Conservation (phyloP, 2,888 invertebrate species). For the Hydrotaea diabolus region DNA sequence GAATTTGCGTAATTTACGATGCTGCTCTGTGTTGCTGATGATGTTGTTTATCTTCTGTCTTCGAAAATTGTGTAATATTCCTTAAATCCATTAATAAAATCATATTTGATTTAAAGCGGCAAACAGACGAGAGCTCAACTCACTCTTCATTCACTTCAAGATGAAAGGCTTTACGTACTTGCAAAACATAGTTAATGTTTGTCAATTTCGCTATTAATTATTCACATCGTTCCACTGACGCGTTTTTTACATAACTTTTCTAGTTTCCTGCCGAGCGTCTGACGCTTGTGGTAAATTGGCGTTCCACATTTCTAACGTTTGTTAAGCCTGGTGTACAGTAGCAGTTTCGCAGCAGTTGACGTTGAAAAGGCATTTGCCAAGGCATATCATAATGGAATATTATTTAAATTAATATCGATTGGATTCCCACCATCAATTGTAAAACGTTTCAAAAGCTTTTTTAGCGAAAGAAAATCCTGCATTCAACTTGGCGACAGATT, state of each 20-base stretch:
- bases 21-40: not conserved
- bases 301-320: conserved; percentile 1
- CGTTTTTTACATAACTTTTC: conserved; percentile 5
- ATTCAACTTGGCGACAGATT: no score
- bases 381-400: no score
- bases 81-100: not conserved
- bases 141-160: not conserved
- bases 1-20: not conserved
- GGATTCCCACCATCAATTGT: no score
- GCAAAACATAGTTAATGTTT: not conserved
- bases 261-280: not conserved
- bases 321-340: no score
- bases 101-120: not conserved
- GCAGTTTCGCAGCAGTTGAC: no score
- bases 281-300: conserved; percentile 11
- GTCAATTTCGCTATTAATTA: conserved; percentile 21
- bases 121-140: not conserved
- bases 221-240: conserved; percentile 1
- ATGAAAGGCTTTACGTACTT: not conserved
- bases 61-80: conserved; percentile 1
- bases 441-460: no score
- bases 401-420: no score
- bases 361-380: no score
- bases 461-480: no score
- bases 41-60: conserved; percentile 9